Evolutionary conservation across 1,140 invertebrate genomes (phyloP), one percentile per base, ranked within the genome.

Genomic region (Leptoteleia sp.): DNA sequence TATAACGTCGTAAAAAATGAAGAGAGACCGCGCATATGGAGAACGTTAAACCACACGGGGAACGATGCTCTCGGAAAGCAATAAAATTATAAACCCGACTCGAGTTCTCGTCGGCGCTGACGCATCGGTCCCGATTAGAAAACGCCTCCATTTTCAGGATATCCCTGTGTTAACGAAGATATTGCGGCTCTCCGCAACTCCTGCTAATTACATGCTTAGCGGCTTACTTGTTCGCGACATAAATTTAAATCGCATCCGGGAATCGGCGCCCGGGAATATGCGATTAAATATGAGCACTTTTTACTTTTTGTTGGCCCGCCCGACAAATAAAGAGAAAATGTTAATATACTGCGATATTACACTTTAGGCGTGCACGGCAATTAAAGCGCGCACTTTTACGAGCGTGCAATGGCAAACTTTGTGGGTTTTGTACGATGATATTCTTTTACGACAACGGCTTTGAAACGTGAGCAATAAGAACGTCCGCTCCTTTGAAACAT

Each of bases 81-180:
- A 29, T 79, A 75, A 87, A 87, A 87, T 86, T 87, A 86, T 84
- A 84, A 85, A 82, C 61, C 81, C 64, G 68, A 68, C 59, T 73
- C 62, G 79, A 80, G 52, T 40, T 68, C 12, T 64, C 6, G 25
- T 80, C 76, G 57, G 29, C 45, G 54, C 77, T 76, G 79, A 83
- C 50, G 79, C 76, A 81, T 75, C 55, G 76, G 55, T 54, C 25
- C 57, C 82, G 81, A 84, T 84, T 83, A 82, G 78, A 81, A 50
- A 80, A 85, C 78, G 76, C 80, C 37, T 76, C 42, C 50, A 6
- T 59, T 47, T 37, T 33, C 65, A 45, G 22, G 65, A 75, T 65
- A 54, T 52, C 6, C 19, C 12, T 1, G 6, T 5, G 42, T 35
- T 72, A 73, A 77, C 65, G 59, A 71, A 71, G 65, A 71, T 22